These are phyloP conservation scores for Desmodus rotundus DNA, from an alignment of 2,113 vertebrate genomes.

Conservation along the genomic window DNA sequence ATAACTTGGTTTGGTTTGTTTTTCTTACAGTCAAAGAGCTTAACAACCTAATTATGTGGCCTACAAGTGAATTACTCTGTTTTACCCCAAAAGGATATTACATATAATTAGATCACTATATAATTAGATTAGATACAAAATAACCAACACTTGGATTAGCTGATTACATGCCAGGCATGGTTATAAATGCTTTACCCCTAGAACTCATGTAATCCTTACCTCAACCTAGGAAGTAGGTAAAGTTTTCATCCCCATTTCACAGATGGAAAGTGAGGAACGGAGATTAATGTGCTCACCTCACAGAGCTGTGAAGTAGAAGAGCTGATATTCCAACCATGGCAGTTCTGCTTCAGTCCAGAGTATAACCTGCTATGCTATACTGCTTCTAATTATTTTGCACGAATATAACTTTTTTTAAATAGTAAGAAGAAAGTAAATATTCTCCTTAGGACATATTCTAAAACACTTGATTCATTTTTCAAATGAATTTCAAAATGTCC, in stretches of 20 bases:
- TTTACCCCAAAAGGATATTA: not conserved
- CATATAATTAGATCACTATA: not conserved
- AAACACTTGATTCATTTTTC: not conserved
- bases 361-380: not conserved
- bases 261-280: not conserved
- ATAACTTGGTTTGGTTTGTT: not conserved
- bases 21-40: not conserved
- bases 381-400: not conserved
- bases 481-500: not conserved
- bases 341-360: not conserved
- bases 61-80: not conserved
- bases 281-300: not conserved
- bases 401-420: not conserved
- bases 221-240: not conserved
- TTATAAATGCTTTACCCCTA: not conserved
- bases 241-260: not conserved
- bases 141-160: not conserved
- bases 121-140: not conserved
- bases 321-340: not conserved
- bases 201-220: not conserved
- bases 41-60: not conserved
- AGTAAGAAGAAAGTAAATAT: not conserved
- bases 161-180: not conserved
- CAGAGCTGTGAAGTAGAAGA: not conserved
- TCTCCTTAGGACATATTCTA: not conserved